Evolutionary conservation across 2,888 invertebrate species (phyloP).

Genomic region (Ischnus inquisitorius): DNA sequence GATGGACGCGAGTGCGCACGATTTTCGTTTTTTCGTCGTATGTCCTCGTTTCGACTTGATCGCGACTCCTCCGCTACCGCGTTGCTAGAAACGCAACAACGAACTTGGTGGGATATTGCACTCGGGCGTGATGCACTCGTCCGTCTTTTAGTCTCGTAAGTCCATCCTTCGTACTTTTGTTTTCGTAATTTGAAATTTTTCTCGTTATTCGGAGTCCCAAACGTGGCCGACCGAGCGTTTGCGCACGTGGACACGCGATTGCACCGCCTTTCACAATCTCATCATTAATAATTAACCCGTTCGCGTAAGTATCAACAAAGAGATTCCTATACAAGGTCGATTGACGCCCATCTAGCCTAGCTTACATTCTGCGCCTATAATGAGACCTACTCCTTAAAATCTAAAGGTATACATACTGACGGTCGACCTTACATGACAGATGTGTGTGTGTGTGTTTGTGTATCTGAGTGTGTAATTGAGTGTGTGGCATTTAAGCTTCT

Average conservation of each 20-base stretch:
- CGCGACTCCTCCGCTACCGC: slow-evolving; percentile 1
- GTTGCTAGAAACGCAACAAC: slow-evolving; percentile 63
- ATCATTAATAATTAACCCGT: slow-evolving; percentile 56
- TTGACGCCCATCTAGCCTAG: slow-evolving; percentile 78
- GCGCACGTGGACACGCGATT: slow-evolving; percentile 24
- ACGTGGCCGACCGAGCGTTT: background rate
- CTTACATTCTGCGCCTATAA: slow-evolving; percentile 78
- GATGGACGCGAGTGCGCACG: slow-evolving; percentile 59
- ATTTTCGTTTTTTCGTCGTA: too few species aligned
- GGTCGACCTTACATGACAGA: slow-evolving; percentile 80
- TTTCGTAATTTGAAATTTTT: background rate
- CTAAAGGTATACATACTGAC: slow-evolving; percentile 85
- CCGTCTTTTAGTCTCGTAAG: slow-evolving; percentile 17
- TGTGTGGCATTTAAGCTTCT: slow-evolving; percentile 17
- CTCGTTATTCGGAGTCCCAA: background rate
- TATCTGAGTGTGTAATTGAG: slow-evolving; percentile 2
- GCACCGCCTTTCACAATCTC: slow-evolving; percentile 8
- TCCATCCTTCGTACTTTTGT: slow-evolving; percentile 64
- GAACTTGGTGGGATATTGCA: slow-evolving; percentile 69
- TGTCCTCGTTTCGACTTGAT: slow-evolving; percentile 39
- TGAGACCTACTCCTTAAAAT: slow-evolving; percentile 82
- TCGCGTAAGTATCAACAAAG: slow-evolving; percentile 82
- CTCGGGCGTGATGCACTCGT: slow-evolving; percentile 60
- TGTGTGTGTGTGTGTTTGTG: slow-evolving; percentile 58
- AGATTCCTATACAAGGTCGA: slow-evolving; percentile 84